A percentile compares a stretch with the other conserved stretches of the same genome.
Evolutionary conservation across 1,140 invertebrate genomes (phyloP).

Genomic region (Epicauta chinensis): DNA sequence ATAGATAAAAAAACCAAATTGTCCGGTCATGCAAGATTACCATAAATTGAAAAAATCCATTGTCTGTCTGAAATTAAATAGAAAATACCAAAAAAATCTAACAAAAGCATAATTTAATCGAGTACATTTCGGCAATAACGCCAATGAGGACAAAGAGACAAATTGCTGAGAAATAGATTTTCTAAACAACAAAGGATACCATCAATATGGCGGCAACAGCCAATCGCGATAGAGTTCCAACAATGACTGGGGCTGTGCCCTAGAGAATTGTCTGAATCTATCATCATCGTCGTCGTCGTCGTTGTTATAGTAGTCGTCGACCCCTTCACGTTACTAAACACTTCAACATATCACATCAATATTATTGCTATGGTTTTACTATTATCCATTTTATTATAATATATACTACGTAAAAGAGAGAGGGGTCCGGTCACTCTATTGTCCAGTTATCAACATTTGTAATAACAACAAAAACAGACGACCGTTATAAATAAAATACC

Average conservation of each 20-base stretch:
- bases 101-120: too few relatives aligned
- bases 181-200: slow-evolving; percentile 5
- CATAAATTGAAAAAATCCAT: too few relatives aligned
- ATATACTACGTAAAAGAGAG: too few relatives aligned
- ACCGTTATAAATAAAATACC: slow-evolving; percentile 1
- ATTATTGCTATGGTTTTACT: slow-evolving; percentile 21
- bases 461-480: slow-evolving; percentile 16
- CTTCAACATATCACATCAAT: slow-evolving; percentile 19
- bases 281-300: background rate
- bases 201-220: slow-evolving; percentile 20
- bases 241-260: slow-evolving; percentile 17
- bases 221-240: slow-evolving; percentile 13
- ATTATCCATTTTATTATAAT: too few relatives aligned
- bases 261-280: background rate
- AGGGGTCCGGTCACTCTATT: slow-evolving; percentile 12
- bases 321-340: slow-evolving; percentile 17
- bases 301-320: too few relatives aligned
- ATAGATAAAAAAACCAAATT: too few relatives aligned
- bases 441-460: slow-evolving; percentile 25
- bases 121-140: too few relatives aligned
- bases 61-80: too few relatives aligned
- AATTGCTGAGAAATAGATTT: too few relatives aligned
- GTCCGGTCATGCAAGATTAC: too few relatives aligned
- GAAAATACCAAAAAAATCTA: too few relatives aligned
- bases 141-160: too few relatives aligned